A percentile compares a stretch with the other conserved stretches of the same genome.
phyloP scores from a whole-genome alignment of 2,113 vertebrate genomes.

The Galbula dea region DNA sequence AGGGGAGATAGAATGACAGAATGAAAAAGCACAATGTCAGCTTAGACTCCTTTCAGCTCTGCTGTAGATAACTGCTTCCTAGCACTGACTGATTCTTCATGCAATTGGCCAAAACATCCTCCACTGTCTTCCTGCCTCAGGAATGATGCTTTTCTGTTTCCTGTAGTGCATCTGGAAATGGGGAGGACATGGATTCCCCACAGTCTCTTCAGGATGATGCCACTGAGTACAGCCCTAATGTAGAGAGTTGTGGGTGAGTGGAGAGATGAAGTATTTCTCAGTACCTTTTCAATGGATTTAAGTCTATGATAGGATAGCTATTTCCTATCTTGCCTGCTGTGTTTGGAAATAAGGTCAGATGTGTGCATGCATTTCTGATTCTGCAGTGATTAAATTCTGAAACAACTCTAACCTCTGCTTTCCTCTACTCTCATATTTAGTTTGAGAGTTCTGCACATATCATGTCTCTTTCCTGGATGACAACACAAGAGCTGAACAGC shows the following conservation, averaged over 20 bases:
- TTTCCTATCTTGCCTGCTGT: neutral
- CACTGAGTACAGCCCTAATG: slow-evolving; percentile 74
- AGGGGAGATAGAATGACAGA: neutral
- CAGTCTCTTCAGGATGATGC: slow-evolving; percentile 78
- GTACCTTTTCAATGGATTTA: neutral
- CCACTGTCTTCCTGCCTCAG: neutral
- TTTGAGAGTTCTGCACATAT: neutral
- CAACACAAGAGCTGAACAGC: neutral
- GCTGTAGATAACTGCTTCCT: neutral
- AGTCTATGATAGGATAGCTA: neutral
- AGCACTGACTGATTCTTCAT: neutral
- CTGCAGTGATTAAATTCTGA: neutral
- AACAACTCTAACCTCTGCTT: neutral
- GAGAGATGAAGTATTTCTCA: neutral
- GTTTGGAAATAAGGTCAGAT: neutral
- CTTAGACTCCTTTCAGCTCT: neutral
- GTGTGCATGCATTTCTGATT: neutral
- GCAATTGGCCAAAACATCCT: neutral
- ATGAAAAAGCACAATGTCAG: neutral
- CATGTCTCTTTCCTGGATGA: neutral
- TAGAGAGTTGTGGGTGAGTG: slow-evolving; percentile 71
- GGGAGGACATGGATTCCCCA: slow-evolving; percentile 81
- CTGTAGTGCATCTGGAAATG: slow-evolving; percentile 68
- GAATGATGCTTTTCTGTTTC: neutral
- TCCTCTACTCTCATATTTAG: neutral